Percentiles rank a stretch among this genome's conserved stretches.
Evolutionary conservation across 2,888 invertebrate species (phyloP).

Genomic region (Ichneumon xanthorius): DNA sequence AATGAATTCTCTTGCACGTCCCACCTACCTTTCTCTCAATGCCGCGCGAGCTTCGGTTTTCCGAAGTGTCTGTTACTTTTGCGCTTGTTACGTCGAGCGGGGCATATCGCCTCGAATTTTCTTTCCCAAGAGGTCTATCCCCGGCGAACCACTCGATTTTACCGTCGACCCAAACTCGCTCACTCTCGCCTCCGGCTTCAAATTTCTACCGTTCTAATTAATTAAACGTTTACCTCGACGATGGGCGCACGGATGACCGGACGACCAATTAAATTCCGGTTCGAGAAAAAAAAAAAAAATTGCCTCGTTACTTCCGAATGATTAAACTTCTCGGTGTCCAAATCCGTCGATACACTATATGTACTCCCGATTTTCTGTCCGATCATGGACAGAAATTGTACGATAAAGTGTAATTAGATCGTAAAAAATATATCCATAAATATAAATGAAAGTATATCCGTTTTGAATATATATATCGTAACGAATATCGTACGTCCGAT

Average conservation of each 20-base stretch:
- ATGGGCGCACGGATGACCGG: conserved; percentile 23
- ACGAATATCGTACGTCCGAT: too few relatives aligned
- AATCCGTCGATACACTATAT: neutral
- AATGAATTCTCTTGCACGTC: conserved; percentile 53
- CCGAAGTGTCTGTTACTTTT: conserved; percentile 19
- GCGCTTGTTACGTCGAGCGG: conserved; percentile 31
- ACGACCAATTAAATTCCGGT: conserved; percentile 38
- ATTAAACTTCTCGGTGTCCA: conserved; percentile 4
- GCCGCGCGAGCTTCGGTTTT: neutral
- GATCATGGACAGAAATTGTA: neutral
- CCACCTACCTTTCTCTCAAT: conserved; percentile 22
- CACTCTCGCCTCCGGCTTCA: conserved; percentile 11
- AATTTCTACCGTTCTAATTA: conserved; percentile 34
- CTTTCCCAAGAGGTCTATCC: neutral
- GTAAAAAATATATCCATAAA: neutral
- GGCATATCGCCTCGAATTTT: conserved; percentile 12
- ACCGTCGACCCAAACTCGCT: conserved; percentile 19
- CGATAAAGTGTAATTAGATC: neutral
- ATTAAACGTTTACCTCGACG: conserved; percentile 46
- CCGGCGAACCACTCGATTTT: conserved; percentile 2
- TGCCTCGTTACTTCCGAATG: conserved; percentile 34
- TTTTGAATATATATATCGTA: neutral
- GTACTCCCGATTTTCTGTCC: neutral
- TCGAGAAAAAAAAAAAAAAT: neutral
- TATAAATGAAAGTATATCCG: too few relatives aligned